Percentiles rank a stretch among this genome's conserved stretches.
phyloP scores from a whole-genome alignment of 2,888 invertebrate genomes.

The Neelides folsomi region DNA sequence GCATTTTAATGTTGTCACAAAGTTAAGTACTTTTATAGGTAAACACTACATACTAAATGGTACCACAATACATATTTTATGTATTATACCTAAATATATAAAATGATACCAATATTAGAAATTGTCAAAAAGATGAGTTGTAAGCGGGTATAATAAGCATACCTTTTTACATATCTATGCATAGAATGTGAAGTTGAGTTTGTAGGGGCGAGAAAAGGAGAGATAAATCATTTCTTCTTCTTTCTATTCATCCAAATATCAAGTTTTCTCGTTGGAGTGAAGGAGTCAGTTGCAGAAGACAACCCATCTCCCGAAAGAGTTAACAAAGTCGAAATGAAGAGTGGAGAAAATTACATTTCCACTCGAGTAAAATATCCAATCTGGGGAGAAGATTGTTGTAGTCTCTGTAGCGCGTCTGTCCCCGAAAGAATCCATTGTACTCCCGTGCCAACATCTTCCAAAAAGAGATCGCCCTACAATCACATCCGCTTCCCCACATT shows the following conservation, averaged over 20 bases:
- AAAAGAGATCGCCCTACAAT: background rate
- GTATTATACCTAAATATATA: no score
- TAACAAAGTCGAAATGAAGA: conserved; percentile 9
- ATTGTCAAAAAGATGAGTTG: no score
- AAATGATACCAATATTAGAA: no score
- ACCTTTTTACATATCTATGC: no score
- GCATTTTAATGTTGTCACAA: no score
- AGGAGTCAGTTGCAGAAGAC: background rate
- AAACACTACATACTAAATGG: no score
- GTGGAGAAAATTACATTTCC: conserved; percentile 30
- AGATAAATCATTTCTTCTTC: conserved; percentile 12
- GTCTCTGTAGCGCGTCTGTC: conserved; percentile 5
- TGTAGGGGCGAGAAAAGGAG: no score
- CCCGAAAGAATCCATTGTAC: conserved; percentile 11
- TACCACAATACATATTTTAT: no score
- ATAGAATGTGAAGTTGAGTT: no score
- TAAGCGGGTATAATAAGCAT: no score
- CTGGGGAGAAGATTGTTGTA: conserved; percentile 4
- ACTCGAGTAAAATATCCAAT: conserved; percentile 32
- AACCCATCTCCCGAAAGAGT: conserved; percentile 4
- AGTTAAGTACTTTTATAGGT: no score
- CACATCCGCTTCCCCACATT: background rate
- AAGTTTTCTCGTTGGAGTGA: background rate
- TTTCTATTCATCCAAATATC: background rate
- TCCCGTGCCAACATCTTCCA: background rate